A percentile compares a stretch with the other conserved stretches of the same genome.
Conservation (phyloP, 2,888 invertebrate genomes). For the Idaea straminata region DNA sequence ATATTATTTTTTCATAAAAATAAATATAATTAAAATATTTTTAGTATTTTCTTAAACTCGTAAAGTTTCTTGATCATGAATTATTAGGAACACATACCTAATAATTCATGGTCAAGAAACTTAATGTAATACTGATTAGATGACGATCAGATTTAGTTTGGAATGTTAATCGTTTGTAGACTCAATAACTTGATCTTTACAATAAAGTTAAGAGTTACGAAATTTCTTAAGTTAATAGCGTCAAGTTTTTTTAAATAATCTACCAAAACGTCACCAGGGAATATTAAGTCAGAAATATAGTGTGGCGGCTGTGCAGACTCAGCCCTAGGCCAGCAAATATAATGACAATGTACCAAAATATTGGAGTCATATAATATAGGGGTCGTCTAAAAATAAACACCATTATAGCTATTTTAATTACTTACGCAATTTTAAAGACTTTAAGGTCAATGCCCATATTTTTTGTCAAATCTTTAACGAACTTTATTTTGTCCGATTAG, state of each 20-base stretch:
- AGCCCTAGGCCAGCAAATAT: neutral
- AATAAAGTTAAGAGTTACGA: neutral
- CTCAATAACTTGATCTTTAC: neutral
- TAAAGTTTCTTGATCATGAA: constrained; percentile 2
- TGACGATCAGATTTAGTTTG: neutral
- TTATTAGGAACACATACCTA: too few relatives aligned
- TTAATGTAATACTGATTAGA: neutral
- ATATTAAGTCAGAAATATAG: too few relatives aligned
- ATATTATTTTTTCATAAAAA: neutral
- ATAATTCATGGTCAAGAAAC: too few relatives aligned
- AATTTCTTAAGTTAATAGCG: neutral
- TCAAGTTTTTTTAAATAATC: too few relatives aligned
- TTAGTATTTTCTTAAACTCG: neutral
- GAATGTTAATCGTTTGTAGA: neutral
- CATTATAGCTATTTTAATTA: neutral
- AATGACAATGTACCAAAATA: neutral
- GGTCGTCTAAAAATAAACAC: neutral
- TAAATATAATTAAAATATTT: neutral
- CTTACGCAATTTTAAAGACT: neutral
- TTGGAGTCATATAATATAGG: neutral
- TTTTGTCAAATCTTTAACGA: constrained; percentile 23
- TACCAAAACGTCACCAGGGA: too few relatives aligned
- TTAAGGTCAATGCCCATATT: constrained; percentile 25
- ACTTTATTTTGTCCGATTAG: constrained; percentile 25
- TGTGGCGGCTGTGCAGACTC: too few relatives aligned